Evolutionary conservation across 2,797 vertebrate species (phyloP), one percentile per base, ranked within the genome.

Genomic region (Diceros bicornis): DNA sequence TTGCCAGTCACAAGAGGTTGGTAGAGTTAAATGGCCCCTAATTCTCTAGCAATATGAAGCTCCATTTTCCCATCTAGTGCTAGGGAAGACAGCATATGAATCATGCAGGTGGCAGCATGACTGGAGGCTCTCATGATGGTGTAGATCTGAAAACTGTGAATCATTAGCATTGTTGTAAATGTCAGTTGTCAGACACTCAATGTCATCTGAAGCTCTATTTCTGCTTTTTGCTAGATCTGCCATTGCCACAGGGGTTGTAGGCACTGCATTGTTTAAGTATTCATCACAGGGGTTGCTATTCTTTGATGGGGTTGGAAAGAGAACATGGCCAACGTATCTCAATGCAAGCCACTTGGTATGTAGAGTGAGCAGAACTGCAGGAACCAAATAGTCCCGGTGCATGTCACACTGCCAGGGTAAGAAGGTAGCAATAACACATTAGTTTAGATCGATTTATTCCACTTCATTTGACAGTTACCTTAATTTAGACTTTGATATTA

Each of bases 151-250:
- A 96, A 97, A 84, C 34, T 94, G 84, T 90, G 83, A 97, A 94
- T 98, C 86, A 93, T 89, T 96, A 87, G 74, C 32, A 95, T 86
- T 94, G 82, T 91, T 87, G 96, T 96, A 98, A 97, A 98, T 94
- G 96, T 97, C 97, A 97, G 88, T 94, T 25, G 71, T 97, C 96
- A 97, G 93, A 94, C 82, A 97, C 78, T 85, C 89, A 1, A 0
- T 93, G 95, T 98, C 95, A 97, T 96, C 96, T 95, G 96, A n/a
- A 16, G 81, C 85, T 97, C 95, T 96, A 92, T 78, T 94, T 91
- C 2, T 2, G 69, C 88, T 96, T 98, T 96, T 86, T 94, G 59
- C 2, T 8, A 92, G 97, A 93, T 94, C 92, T 98, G 81, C 92
- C 97, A 94, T 98, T 7, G 0, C 94, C 91, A 89, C 86, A 81